Evolutionary conservation across 2,113 vertebrate genomes (phyloP), one percentile per base, ranked within the genome.

Genomic region (Epinephelus cyanopodus): DNA sequence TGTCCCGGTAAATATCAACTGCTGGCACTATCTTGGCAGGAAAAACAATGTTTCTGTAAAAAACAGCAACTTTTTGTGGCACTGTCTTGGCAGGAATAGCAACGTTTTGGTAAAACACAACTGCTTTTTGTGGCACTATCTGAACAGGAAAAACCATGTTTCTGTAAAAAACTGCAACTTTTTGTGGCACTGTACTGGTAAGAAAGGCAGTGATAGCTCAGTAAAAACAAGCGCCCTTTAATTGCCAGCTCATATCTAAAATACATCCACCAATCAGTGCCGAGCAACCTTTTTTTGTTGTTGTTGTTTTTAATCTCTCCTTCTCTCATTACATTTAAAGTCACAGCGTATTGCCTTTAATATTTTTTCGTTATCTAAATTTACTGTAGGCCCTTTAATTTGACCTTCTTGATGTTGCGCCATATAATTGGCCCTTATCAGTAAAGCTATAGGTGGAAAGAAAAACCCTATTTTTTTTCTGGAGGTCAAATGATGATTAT

Each of bases 401-500:
- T 64, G 29, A 81, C 61, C 57, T 27, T 56, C 0, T 58, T 70
- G 61, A 54, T 83, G 58, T 65, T 54, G 52, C 39, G 48, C 23
- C 39, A 18, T 65, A 25, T 72, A 87, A 84, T 91, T 75, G 74
- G 0, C n/a, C 11, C n/a, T 78, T 84, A 81, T 86, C 69, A 53
- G 27, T 42, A 2, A 79, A 77, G 53, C 77, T 76, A 68, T 73
- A 74, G 63, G 65, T 65, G 29, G 13, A 83, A 70, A 75, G 50
- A 60, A 13, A 52, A 9, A 25, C 15, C n/a, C 0, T 4, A 3
- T n/a, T 54, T 70, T 56, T 64, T 29, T 74, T 80, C 48, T 63
- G 78, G 25, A 86, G 75, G 85, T 92, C 85, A 82, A 75, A 77
- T 15, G 66, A 67, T 73, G 81, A 84, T 82, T 81, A 75, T 67